These are phyloP conservation scores for Heliconius nattereri DNA, from an alignment of 1,140 invertebrate genomes.

Conservation along the genomic window DNA sequence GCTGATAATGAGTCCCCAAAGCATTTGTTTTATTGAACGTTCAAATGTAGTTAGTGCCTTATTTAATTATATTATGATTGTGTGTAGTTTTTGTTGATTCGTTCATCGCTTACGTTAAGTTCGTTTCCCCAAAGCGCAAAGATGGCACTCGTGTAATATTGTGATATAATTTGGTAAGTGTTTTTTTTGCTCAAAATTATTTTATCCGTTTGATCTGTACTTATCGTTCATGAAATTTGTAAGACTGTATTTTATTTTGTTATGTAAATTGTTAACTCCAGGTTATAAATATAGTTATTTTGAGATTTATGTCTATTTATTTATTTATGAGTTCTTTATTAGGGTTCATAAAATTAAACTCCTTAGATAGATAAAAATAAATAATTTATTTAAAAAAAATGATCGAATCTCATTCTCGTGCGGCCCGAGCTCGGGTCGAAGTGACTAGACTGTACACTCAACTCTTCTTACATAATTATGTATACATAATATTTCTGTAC, in stretches of 20 bases:
- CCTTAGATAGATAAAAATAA: constrained; percentile 68
- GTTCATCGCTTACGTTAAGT: constrained; percentile 14
- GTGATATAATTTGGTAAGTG: constrained; percentile 70
- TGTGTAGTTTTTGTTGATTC: constrained; percentile 30
- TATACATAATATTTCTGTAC: constrained; percentile 76
- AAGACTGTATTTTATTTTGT: constrained; percentile 81
- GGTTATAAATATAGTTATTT: constrained; percentile 80
- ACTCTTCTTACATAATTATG: constrained; percentile 70
- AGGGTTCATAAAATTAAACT: constrained; percentile 53
- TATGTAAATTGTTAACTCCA: constrained; percentile 78
- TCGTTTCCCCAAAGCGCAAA: constrained; percentile 27
- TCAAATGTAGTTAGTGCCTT: constrained; percentile 52
- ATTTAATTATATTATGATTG: constrained; percentile 43
- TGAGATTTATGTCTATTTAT: constrained; percentile 63
- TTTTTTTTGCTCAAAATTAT: constrained; percentile 76
- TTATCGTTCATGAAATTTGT: constrained; percentile 79
- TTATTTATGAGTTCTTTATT: constrained; percentile 31
- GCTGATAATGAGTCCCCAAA: constrained; percentile 34
- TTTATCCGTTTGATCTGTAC: constrained; percentile 70
- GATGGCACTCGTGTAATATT: constrained; percentile 56
- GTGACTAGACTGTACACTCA: constrained; percentile 81
- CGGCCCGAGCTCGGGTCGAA: constrained; percentile 75
- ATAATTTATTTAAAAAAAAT: constrained; percentile 73
- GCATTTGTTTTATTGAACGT: constrained; percentile 36
- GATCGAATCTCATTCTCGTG: constrained; percentile 66